Evolutionary conservation across 1,140 invertebrate species (phyloP).

Genomic region (Macrostomum lignano): DNA sequence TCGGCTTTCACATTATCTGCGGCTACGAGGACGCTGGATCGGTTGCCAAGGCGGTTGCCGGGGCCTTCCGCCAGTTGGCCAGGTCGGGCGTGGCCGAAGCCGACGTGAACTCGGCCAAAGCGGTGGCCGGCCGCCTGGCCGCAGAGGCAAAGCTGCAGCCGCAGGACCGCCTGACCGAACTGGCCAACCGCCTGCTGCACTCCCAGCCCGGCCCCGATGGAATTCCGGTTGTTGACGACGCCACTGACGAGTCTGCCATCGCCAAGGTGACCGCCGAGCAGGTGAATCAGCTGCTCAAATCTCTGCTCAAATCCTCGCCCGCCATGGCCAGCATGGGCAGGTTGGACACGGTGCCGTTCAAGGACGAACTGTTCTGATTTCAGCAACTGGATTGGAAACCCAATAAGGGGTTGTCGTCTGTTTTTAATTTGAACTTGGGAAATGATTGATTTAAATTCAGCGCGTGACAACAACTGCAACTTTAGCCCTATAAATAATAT

Average conservation of each 20-base stretch:
- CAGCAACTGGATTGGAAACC: conserved; percentile 50
- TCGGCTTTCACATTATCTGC: too few relatives aligned
- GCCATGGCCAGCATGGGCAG: conserved; percentile 60
- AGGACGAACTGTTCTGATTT: conserved; percentile 70
- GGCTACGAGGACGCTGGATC: conserved; percentile 49
- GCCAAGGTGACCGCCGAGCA: too few relatives aligned
- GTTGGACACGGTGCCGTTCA: conserved; percentile 56
- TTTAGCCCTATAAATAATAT: too few relatives aligned
- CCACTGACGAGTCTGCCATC: too few relatives aligned
- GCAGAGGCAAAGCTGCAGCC: conserved; percentile 43
- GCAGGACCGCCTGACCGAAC: conserved; percentile 38
- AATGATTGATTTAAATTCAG: too few relatives aligned
- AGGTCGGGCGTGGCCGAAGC: conserved; percentile 51
- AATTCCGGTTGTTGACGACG: too few relatives aligned
- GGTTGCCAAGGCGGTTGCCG: conserved; percentile 52
- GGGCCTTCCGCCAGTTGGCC: conserved; percentile 44
- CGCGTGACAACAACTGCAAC: too few relatives aligned
- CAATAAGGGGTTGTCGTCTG: too few relatives aligned
- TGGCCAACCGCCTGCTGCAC: conserved; percentile 52
- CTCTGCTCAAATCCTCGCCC: conserved; percentile 5
- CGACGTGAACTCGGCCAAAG: conserved; percentile 73
- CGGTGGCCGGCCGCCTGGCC: conserved; percentile 48
- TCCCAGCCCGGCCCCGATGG: conserved; percentile 17
- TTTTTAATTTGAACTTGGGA: too few relatives aligned
- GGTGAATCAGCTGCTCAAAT: too few relatives aligned